Base-by-base conservation (phyloP, 2,113 vertebrate genomes). In the Peromyscus polionotus region DNA sequence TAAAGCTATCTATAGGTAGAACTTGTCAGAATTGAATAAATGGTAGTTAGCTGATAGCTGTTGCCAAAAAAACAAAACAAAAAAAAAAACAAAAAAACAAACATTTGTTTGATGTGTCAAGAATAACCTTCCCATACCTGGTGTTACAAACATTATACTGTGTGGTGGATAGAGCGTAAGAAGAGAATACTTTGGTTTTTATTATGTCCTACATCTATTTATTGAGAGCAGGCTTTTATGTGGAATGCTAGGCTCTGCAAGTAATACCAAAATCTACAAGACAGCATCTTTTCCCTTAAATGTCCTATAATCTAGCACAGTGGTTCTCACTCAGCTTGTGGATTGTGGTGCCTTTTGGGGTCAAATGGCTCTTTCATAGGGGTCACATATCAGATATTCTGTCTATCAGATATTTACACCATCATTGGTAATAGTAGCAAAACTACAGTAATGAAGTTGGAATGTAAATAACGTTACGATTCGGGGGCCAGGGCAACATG, bases 321-420 rank as follows among this genome's bases (percentile, higher is more conserved):
- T 11, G 36, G 4, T 80, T 80, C 77, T 80, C 10, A 12, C 65
- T 33, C 63, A 68, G 13, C 33, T 51, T 81, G 33, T 81, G 79
- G 10, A 51, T 81, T 36, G 6, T 1, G 20, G 12, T 12, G 16
- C 4, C 5, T 13, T n/a, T n/a, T 10, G 9, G 9, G 5, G 19
- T 81, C 2, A 1, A n/a, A 81, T 57, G 20, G 14, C 9, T 33
- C 45, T 57, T 57, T 57, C 51, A n/a, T 11, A 80, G 77, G 28
- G 77, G 77, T 54, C 16, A 36, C 33, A 24, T 36, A 36, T 54
- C 31, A 81, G 19, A 22, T 81, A 20, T 57, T 51, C 77, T 54
- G 16, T 1, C 11, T 36, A 57, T 20, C 17, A n/a, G 54, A 57
- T 80, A 81, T 81, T 57, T 81, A 81, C 28, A 57, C 36, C 57